A percentile compares a stretch with the other conserved stretches of the same genome.
These are phyloP conservation scores for Phrynocephalus vlangalii DNA, from an alignment of 2,797 vertebrate genomes.

Conservation along the genomic window DNA sequence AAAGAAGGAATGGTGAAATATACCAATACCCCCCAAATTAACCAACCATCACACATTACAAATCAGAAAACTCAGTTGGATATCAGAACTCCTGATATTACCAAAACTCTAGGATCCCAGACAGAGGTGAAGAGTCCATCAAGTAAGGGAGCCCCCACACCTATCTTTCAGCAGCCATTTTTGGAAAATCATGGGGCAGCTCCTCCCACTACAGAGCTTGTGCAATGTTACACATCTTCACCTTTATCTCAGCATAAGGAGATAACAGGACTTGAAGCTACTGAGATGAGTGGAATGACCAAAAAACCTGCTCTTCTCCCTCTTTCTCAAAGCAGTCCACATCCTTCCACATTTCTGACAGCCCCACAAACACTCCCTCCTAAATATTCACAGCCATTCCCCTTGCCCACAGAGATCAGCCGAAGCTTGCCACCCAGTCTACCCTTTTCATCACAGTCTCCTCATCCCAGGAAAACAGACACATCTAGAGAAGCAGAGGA, in stretches of 20 bases:
- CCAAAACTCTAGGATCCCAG: neutral
- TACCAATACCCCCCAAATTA: fast-evolving
- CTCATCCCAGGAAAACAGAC: neutral
- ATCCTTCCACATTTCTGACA: fast-evolving
- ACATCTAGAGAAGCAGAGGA: neutral
- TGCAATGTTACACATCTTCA: neutral
- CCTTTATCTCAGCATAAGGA: neutral
- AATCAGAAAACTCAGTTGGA: neutral
- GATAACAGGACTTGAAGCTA: neutral
- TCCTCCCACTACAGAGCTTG: fast-evolving
- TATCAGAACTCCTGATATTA: neutral
- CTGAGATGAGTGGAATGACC: fast-evolving
- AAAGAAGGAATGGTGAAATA: neutral
- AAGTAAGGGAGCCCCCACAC: fast-evolving
- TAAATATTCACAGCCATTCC: neutral
- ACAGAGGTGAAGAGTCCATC: fast-evolving
- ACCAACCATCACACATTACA: neutral
- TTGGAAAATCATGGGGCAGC: fast-evolving
- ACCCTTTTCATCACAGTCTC: neutral
- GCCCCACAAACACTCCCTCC: neutral
- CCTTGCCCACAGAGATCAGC: neutral
- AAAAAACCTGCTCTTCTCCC: constrained; percentile 21
- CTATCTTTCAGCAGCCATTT: neutral
- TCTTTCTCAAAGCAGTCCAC: fast-evolving
- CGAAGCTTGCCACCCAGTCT: neutral